Percentiles rank a stretch among this genome's conserved stretches.
These are phyloP conservation scores for Entomobrya multifasciata DNA, from an alignment of 2,888 invertebrate genomes.

Conservation along the genomic window DNA sequence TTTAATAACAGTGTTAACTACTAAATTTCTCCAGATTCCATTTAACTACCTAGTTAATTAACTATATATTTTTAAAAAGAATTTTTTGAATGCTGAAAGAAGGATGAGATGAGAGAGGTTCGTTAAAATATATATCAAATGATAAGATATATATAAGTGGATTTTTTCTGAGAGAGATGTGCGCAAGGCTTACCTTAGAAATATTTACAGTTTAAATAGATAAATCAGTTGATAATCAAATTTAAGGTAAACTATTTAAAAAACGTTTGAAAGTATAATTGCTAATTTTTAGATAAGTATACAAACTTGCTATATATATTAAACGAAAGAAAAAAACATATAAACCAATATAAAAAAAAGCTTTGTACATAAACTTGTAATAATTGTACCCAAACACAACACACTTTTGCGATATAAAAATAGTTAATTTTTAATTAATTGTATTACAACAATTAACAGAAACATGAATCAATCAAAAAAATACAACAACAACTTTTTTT, in stretches of 20 bases:
- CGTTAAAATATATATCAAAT: background rate
- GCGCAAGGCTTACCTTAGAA: constrained; percentile 50
- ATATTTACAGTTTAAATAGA: constrained; percentile 28
- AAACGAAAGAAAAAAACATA: constrained; percentile 7
- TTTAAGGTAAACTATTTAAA: background rate
- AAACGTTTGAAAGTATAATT: background rate
- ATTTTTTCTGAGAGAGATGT: background rate
- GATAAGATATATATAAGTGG: background rate
- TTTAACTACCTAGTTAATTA: constrained; percentile 25
- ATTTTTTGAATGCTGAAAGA: background rate
- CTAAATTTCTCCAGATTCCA: constrained; percentile 65
- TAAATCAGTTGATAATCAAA: background rate
- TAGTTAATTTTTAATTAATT: too few relatives aligned
- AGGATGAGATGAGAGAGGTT: background rate
- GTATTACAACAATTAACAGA: too few relatives aligned
- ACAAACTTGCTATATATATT: too few relatives aligned
- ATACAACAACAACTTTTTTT: background rate
- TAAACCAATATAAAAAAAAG: constrained; percentile 22
- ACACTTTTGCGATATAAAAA: too few relatives aligned
- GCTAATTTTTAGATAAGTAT: background rate
- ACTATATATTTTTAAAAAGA: background rate
- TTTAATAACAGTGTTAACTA: too few relatives aligned
- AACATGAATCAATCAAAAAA: background rate
- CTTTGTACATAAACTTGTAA: constrained; percentile 21
- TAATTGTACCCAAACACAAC: too few relatives aligned